These are phyloP conservation scores for Mantis religiosa DNA, from an alignment of 2,888 invertebrate species.

Conservation along the genomic window DNA sequence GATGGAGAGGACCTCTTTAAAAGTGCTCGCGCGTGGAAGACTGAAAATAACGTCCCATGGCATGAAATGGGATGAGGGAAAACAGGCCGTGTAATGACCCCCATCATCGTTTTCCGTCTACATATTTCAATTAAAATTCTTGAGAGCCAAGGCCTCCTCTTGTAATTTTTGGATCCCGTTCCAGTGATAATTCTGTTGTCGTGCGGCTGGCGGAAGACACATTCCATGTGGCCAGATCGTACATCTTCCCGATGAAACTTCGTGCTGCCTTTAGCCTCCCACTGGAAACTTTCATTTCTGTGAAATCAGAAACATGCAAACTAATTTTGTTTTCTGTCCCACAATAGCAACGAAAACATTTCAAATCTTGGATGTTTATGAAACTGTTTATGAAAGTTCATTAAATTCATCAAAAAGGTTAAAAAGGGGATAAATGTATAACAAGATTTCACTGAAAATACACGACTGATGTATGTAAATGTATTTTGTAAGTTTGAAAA, in stretches of 20 bases:
- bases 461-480: too few relatives aligned
- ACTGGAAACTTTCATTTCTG: too few relatives aligned
- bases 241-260: not conserved
- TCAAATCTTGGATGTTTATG: too few relatives aligned
- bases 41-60: not conserved
- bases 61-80: not conserved
- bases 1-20: not conserved
- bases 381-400: too few relatives aligned
- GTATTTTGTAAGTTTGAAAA: too few relatives aligned
- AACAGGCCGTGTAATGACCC: not conserved
- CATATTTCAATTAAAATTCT: slow-evolving; percentile 11
- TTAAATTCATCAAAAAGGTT: too few relatives aligned
- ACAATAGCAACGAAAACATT: too few relatives aligned
- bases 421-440: too few relatives aligned
- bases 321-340: too few relatives aligned
- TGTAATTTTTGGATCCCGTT: not conserved
- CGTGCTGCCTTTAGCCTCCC: not conserved
- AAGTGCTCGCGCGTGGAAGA: not conserved
- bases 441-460: too few relatives aligned
- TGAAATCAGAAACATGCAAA: too few relatives aligned
- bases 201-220: not conserved
- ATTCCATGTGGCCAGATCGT: not conserved
- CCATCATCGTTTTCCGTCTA: not conserved
- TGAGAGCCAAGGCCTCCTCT: not conserved
- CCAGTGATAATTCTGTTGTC: not conserved